Evolutionary conservation across 1,140 invertebrate genomes (phyloP).

Genomic region (Caenorhabditis remanei): DNA sequence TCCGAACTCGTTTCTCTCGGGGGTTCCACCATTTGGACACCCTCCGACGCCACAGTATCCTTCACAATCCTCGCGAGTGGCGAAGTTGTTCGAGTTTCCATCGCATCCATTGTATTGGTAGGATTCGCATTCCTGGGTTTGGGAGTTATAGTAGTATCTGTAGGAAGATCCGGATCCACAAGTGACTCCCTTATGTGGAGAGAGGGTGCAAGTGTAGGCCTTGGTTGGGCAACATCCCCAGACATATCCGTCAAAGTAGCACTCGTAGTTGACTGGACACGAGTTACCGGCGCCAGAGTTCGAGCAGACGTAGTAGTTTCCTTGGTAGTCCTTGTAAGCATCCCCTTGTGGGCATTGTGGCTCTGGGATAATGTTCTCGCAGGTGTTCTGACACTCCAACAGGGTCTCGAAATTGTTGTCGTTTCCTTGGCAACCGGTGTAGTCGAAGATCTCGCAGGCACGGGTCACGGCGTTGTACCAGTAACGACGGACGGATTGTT

Average conservation of each 20-base stretch:
- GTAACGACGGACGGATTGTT: constrained; percentile 76
- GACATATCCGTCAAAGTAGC: constrained; percentile 77
- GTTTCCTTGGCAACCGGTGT: constrained; percentile 76
- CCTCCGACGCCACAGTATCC: constrained; percentile 75
- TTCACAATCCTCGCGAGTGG: constrained; percentile 69
- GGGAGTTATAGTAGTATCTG: constrained; percentile 77
- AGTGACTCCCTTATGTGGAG: constrained; percentile 76
- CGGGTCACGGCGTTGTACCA: constrained; percentile 78
- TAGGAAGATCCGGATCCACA: constrained; percentile 77
- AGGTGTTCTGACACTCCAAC: constrained; percentile 77
- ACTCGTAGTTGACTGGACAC: constrained; percentile 77
- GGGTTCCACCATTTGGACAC: constrained; percentile 77
- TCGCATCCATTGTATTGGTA: constrained; percentile 77
- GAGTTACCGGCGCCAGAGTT: constrained; percentile 75
- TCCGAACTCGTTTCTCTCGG: constrained; percentile 77
- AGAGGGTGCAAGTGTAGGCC: constrained; percentile 76
- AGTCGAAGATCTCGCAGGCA: constrained; percentile 77
- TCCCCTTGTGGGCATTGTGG: constrained; percentile 77
- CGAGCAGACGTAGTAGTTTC: constrained; percentile 77
- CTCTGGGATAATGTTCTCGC: constrained; percentile 77
- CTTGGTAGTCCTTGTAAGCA: constrained; percentile 77
- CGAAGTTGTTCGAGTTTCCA: constrained; percentile 77
- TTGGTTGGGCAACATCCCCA: constrained; percentile 78
- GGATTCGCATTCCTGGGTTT: constrained; percentile 77
- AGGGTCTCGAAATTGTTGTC: constrained; percentile 77